These are phyloP conservation scores for Heliocidaris tuberculata DNA, from an alignment of 35 echinoderm and acorn worm species.

Conservation along the genomic window DNA sequence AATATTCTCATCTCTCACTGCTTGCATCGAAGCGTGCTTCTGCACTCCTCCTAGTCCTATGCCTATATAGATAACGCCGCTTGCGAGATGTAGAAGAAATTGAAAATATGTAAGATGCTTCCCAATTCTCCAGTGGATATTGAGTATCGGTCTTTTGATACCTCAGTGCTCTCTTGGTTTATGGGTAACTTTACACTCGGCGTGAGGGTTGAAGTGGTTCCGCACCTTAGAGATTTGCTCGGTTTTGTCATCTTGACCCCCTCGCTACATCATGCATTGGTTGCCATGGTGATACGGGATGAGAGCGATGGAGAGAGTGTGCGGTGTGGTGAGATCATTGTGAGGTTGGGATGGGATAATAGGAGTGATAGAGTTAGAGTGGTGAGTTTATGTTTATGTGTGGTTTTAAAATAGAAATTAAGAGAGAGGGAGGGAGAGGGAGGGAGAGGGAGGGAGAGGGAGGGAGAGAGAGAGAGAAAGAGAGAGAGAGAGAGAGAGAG, in stretches of 20 bases:
- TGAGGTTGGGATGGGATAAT: background rate
- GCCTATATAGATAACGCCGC: too few relatives aligned
- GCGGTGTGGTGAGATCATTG: background rate
- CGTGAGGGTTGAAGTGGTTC: background rate
- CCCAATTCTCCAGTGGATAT: background rate
- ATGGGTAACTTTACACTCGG: background rate
- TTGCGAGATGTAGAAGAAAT: background rate
- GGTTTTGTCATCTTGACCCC: background rate
- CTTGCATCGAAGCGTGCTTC: too few relatives aligned
- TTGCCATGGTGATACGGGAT: background rate
- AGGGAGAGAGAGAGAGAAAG: background rate
- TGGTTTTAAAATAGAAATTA: background rate
- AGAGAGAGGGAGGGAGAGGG: background rate
- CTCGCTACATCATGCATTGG: background rate
- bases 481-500: background rate
- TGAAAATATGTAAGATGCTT: constrained; percentile 18
- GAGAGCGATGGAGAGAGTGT: background rate
- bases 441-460: background rate
- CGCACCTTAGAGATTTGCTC: background rate
- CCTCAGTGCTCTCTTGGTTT: background rate
- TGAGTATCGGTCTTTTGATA: background rate
- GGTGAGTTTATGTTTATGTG: too few relatives aligned
- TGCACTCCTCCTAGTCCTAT: too few relatives aligned
- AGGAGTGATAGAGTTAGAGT: background rate
- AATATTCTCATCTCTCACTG: background rate